These are phyloP conservation scores for Tiliqua scincoides DNA, from an alignment of 2,113 vertebrate species.

Conservation along the genomic window DNA sequence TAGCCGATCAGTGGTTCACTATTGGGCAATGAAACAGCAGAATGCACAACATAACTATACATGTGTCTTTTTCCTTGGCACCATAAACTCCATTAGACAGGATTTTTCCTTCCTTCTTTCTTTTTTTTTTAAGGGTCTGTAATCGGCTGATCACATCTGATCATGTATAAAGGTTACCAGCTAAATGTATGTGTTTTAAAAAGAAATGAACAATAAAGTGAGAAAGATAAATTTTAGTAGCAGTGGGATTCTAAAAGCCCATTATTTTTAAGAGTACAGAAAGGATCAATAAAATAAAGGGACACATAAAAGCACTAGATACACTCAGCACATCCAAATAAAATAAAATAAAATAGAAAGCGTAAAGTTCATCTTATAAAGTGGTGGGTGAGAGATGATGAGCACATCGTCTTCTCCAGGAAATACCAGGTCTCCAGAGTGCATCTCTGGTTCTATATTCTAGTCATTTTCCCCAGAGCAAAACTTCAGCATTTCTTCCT, in stretches of 20 bases:
- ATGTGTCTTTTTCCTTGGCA: slow-evolving; percentile 32
- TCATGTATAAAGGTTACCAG: slow-evolving; percentile 61
- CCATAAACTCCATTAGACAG: slow-evolving; percentile 49
- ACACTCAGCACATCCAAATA: slow-evolving; percentile 68
- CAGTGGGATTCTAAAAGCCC: slow-evolving; percentile 73
- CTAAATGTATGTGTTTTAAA: slow-evolving; percentile 63
- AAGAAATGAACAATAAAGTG: slow-evolving; percentile 64
- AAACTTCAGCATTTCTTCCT: slow-evolving; percentile 52
- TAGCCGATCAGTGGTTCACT: slow-evolving; percentile 46
- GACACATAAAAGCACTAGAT: slow-evolving; percentile 75
- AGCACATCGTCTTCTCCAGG: slow-evolving; percentile 46
- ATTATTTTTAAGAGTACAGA: slow-evolving; percentile 77
- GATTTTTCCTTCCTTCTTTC: not conserved
- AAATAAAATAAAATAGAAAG: slow-evolving; percentile 64
- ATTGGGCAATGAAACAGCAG: slow-evolving; percentile 45
- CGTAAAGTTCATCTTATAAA: slow-evolving; percentile 20
- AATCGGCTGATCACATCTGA: slow-evolving; percentile 56
- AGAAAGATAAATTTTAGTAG: slow-evolving; percentile 75
- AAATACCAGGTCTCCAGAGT: slow-evolving; percentile 39
- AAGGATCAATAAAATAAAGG: slow-evolving; percentile 78
- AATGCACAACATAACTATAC: not conserved
- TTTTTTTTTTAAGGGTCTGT: slow-evolving; percentile 31
- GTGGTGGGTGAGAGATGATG: slow-evolving; percentile 11
- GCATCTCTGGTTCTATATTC: slow-evolving; percentile 41
- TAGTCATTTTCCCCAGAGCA: slow-evolving; percentile 56